These are phyloP conservation scores for Polypedilum vanderplanki DNA, from an alignment of 1,140 invertebrate species.

Conservation along the genomic window DNA sequence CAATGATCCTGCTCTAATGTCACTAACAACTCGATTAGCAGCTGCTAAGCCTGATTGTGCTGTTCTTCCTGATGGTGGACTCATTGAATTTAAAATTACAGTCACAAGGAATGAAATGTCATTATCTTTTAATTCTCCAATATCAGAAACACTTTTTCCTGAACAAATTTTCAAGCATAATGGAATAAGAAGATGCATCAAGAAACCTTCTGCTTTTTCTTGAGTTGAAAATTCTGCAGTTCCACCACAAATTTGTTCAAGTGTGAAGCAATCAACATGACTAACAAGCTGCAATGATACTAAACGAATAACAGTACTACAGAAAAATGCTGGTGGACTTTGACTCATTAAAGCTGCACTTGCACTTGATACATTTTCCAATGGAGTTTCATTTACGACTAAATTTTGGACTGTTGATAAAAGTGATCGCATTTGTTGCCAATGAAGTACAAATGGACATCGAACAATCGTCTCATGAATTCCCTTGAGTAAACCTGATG, in stretches of 20 bases:
- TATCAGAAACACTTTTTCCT: slow-evolving; percentile 78
- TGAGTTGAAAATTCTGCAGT: slow-evolving; percentile 77
- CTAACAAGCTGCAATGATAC: slow-evolving; percentile 91
- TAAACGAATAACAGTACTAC: slow-evolving; percentile 88
- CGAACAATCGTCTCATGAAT: slow-evolving; percentile 88
- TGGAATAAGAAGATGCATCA: slow-evolving; percentile 94
- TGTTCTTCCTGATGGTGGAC: slow-evolving; percentile 56
- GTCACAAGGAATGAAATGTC: slow-evolving; percentile 89
- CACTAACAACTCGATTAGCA: slow-evolving; percentile 59
- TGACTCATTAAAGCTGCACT: slow-evolving; percentile 74
- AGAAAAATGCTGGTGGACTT: slow-evolving; percentile 87
- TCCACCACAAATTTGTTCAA: slow-evolving; percentile 91
- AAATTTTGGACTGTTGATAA: slow-evolving; percentile 67
- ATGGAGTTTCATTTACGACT: slow-evolving; percentile 41
- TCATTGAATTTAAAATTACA: slow-evolving; percentile 81
- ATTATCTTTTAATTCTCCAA: slow-evolving; percentile 74
- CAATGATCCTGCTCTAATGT: slow-evolving; percentile 64
- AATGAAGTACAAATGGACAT: slow-evolving; percentile 93
- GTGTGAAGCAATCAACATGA: slow-evolving; percentile 80
- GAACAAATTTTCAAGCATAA: slow-evolving; percentile 89
- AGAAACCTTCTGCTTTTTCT: slow-evolving; percentile 88
- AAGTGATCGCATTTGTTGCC: slow-evolving; percentile 89
- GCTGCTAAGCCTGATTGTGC: slow-evolving; percentile 55
- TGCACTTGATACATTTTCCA: slow-evolving; percentile 65
- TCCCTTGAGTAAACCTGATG: slow-evolving; percentile 85